Percentiles rank a stretch among this genome's conserved stretches.
Evolutionary conservation across 2,888 invertebrate species (phyloP).

Genomic region (Mythimna ferrago): DNA sequence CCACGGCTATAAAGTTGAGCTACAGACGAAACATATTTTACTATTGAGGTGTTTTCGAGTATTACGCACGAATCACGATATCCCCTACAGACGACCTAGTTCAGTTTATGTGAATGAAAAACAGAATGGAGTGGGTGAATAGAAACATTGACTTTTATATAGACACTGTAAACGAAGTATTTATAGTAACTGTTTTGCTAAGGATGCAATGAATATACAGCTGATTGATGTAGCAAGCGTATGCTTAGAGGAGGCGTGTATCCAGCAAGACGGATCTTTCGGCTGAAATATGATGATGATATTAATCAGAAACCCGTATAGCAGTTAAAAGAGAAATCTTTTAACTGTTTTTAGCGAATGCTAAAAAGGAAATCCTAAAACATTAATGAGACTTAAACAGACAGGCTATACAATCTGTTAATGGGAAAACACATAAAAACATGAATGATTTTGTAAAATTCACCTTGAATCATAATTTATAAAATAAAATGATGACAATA

Average conservation of each 20-base stretch:
- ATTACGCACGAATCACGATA: constrained; percentile 13
- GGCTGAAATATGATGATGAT: background rate
- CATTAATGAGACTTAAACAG: background rate
- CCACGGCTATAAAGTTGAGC: constrained; percentile 11
- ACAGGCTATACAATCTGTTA: background rate
- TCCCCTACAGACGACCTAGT: constrained; percentile 32
- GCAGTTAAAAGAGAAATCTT: too few species aligned
- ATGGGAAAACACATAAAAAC: constrained; percentile 9
- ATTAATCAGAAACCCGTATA: background rate
- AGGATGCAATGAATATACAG: background rate
- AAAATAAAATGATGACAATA: constrained; percentile 2
- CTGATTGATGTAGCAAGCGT: background rate
- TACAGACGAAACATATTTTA: constrained; percentile 23
- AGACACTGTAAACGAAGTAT: background rate
- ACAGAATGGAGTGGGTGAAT: background rate
- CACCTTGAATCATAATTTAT: constrained; percentile 6
- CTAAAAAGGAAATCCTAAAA: background rate
- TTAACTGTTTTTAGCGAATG: too few species aligned
- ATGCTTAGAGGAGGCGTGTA: too few species aligned
- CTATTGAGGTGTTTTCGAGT: constrained; percentile 8
- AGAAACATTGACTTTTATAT: background rate
- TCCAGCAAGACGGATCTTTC: background rate
- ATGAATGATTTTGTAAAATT: constrained; percentile 14
- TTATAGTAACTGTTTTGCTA: background rate
- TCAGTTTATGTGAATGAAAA: constrained; percentile 2